Evolutionary conservation across 2,113 vertebrate genomes (phyloP), one percentile per base, ranked within the genome.

Genomic region (Dicaeum eximium): DNA sequence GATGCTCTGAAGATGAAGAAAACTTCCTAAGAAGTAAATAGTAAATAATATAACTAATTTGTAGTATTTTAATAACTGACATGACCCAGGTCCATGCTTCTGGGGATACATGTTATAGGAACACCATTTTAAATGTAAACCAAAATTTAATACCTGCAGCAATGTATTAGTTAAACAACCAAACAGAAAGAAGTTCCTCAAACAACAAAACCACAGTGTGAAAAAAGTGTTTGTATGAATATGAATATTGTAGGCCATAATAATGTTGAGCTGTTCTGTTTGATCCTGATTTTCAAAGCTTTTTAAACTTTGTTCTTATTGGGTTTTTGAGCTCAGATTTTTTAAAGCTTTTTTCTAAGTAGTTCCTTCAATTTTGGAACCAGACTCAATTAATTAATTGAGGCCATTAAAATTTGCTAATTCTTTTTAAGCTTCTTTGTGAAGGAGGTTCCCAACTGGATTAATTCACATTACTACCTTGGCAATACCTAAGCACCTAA

Each of bases 181-280:
- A 58, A 65, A 37, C 27, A 69, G 44, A 50, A 70, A 28, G 30
- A 57, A 9, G 8, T 19, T 40, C 17, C 7, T 22, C 28, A 19
- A 47, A 15, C 6, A 61, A 35, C 3, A 57, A 80, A 90, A 40
- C 7, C 37, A n/a, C 3, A 18, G 9, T 25, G 14, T 71, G 16
- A 91, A 73, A 45, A 30, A 9, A 3, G 5, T 42, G 12, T 58
- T 48, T 90, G 14, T 69, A 48, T 75, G 51, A 58, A 3, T 62
- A 33, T 40, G n/a, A n/a, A n/a, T n/a, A n/a, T n/a, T n/a, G n/a
- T n/a, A 44, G 16, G 13, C 13, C 25, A 40, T 33, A 66, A 71
- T 33, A 75, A 64, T 0, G 0, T 70, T 64, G 54, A 50, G 5
- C 1, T 4, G 12, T 30, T 85, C 14, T 47, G 24, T 38, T 74